Percentiles rank a stretch among this genome's conserved stretches.
These are phyloP conservation scores for Zeuzera pyrina DNA, from an alignment of 2,888 invertebrate species.

Conservation along the genomic window DNA sequence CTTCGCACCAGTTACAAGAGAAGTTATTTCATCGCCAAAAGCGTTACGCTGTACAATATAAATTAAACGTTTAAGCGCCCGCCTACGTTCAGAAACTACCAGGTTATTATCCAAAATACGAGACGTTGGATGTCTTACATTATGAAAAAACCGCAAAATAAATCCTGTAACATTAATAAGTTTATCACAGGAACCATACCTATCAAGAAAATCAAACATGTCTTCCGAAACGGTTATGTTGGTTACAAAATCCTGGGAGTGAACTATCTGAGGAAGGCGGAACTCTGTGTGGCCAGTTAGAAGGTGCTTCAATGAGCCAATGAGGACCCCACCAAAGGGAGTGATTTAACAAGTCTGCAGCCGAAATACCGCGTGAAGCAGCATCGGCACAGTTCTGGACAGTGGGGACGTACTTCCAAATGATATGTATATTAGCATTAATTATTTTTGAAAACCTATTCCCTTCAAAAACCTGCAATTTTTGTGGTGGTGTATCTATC, in stretches of 20 bases:
- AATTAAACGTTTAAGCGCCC: no score
- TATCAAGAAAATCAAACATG: background rate
- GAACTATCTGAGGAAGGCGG: background rate
- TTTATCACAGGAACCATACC: background rate
- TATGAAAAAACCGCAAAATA: no score
- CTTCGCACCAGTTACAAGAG: no score
- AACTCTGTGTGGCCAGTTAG: background rate
- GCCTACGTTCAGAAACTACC: no score
- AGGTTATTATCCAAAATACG: no score
- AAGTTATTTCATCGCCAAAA: no score
- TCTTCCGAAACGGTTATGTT: no score
- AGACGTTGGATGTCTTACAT: no score
- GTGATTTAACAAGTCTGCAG: background rate
- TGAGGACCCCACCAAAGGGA: slow-evolving; percentile 1
- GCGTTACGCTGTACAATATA: no score
- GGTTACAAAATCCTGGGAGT: no score
- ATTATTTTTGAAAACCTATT: slow-evolving; percentile 1
- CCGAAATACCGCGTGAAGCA: background rate
- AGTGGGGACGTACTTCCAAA: background rate
- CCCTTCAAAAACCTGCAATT: slow-evolving; percentile 3
- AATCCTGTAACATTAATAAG: background rate
- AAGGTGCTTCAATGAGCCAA: background rate
- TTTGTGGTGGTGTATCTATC: slow-evolving; percentile 2
- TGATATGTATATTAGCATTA: background rate
- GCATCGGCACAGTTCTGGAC: background rate